A percentile compares a stretch with the other conserved stretches of the same genome.
phyloP scores from a whole-genome alignment of 2,888 invertebrate species.

The Latheticus oryzae region DNA sequence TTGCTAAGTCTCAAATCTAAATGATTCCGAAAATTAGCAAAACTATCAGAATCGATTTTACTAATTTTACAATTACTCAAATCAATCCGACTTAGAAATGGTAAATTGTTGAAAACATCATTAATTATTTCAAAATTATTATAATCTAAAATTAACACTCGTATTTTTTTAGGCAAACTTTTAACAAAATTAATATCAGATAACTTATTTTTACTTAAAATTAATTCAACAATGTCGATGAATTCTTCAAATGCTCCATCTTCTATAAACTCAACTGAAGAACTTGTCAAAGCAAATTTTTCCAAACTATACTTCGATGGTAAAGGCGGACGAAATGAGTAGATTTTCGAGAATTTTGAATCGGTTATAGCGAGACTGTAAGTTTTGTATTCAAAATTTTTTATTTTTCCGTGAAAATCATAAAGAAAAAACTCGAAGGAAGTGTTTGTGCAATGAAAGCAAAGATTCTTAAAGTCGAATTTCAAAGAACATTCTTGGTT shows the following conservation, averaged over 20 bases:
- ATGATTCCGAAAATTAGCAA: constrained; percentile 3
- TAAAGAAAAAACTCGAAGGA: constrained; percentile 8
- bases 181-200: constrained; percentile 8
- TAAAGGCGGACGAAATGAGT: constrained; percentile 10
- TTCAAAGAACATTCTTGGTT: neutral
- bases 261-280: constrained; percentile 11
- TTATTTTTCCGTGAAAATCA: constrained; percentile 8
- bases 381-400: neutral
- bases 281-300: constrained; percentile 2
- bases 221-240: constrained; percentile 1
- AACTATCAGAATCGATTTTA: constrained; percentile 15
- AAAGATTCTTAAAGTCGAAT: neutral
- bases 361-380: constrained; percentile 13
- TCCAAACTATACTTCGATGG: neutral
- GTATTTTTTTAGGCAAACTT: constrained; percentile 12
- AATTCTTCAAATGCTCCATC: constrained; percentile 17
- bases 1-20: constrained; percentile 9
- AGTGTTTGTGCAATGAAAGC: constrained; percentile 12
- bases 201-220: constrained; percentile 17
- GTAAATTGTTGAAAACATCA: constrained; percentile 20
- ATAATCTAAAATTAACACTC: constrained; percentile 22
- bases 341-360: constrained; percentile 5
- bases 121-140: constrained; percentile 16
- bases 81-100: constrained; percentile 14
- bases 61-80: constrained; percentile 25